Conservation (phyloP, 2,797 vertebrate genomes). For the Tokudaia tokunoshimensis region DNA sequence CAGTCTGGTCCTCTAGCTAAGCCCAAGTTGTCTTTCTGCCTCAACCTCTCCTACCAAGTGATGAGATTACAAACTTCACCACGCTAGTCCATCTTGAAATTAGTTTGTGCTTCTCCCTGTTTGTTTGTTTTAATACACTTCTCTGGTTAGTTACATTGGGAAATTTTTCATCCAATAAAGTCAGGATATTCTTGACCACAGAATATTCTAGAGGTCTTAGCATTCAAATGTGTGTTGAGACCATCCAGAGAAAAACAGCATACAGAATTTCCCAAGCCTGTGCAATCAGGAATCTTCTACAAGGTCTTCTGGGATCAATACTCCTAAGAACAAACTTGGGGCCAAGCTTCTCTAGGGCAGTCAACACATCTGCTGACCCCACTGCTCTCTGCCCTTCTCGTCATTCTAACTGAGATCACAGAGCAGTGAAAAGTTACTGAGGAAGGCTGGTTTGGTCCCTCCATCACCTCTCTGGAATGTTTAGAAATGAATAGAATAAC, state of each 20-base stretch:
- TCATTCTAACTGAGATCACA: slow-evolving; percentile 28
- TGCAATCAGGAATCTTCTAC: background rate
- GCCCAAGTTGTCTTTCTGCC: background rate
- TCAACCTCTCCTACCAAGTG: background rate
- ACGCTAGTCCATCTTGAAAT: background rate
- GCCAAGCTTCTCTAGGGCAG: background rate
- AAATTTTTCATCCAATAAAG: background rate
- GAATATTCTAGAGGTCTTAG: background rate
- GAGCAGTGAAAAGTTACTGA: slow-evolving; percentile 13
- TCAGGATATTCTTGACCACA: background rate
- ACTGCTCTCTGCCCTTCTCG: background rate
- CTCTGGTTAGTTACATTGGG: background rate
- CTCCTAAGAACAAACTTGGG: background rate
- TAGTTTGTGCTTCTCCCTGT: background rate
- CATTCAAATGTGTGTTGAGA: background rate
- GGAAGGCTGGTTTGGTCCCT: background rate
- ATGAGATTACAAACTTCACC: background rate
- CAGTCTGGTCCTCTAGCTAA: background rate
- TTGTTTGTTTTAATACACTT: background rate
- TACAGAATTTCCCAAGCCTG: background rate
- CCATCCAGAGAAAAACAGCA: background rate
- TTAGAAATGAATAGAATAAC: slow-evolving; percentile 73
- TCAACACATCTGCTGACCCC: background rate
- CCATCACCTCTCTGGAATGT: slow-evolving; percentile 75
- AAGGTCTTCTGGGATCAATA: background rate